These are phyloP conservation scores for Tyrannus savana DNA, from an alignment of 2,113 vertebrate species.

Conservation along the genomic window DNA sequence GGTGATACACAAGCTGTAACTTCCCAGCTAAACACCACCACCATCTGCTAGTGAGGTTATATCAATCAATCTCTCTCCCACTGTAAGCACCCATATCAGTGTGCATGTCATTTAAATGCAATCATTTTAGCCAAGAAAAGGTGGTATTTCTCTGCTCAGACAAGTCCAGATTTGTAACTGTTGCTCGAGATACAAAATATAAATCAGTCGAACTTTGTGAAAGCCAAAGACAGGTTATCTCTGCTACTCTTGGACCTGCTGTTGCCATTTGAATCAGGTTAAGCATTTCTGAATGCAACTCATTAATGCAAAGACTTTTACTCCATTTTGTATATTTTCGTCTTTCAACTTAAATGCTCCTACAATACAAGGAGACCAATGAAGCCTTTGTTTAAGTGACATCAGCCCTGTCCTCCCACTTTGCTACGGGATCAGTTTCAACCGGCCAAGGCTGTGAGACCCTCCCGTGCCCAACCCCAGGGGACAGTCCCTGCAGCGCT, in stretches of 20 bases:
- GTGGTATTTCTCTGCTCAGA: background rate
- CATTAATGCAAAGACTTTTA: background rate
- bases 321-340: background rate
- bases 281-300: background rate
- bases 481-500: background rate
- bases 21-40: background rate
- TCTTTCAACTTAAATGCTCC: background rate
- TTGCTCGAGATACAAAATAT: background rate
- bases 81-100: background rate
- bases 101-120: accelerated
- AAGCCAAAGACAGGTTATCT: background rate
- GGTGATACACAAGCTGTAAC: background rate
- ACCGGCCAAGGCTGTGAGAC: background rate
- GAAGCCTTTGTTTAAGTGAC: background rate
- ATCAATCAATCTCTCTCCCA: background rate
- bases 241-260: background rate
- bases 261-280: background rate
- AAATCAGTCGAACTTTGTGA: background rate
- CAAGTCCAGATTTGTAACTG: background rate
- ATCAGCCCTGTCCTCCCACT: background rate
- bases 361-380: background rate
- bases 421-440: accelerated
- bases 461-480: background rate
- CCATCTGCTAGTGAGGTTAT: background rate
- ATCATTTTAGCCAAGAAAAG: background rate